These are phyloP conservation scores for Ellobium chinense DNA, from an alignment of 2,888 invertebrate genomes.

Conservation along the genomic window DNA sequence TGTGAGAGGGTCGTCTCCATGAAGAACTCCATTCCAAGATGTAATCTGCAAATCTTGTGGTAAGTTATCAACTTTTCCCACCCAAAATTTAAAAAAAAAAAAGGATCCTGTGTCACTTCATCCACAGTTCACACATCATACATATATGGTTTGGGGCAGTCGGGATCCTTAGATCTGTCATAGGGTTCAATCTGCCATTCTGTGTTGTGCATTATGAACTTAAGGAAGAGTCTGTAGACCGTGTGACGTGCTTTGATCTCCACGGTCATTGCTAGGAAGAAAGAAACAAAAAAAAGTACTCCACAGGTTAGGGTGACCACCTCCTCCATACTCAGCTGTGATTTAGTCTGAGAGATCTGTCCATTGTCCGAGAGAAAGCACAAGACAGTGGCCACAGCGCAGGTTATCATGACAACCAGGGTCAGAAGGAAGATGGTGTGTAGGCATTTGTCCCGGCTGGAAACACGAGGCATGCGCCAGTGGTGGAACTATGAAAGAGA, in stretches of 20 bases:
- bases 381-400: constrained; percentile 81
- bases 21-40: too few species aligned
- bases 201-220: constrained; percentile 79
- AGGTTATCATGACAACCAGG: constrained; percentile 80
- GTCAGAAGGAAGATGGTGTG: constrained; percentile 80
- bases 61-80: too few species aligned
- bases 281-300: constrained; percentile 81
- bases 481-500: constrained; percentile 80
- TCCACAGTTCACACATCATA: constrained; percentile 11
- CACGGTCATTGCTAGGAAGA: constrained; percentile 82
- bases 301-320: constrained; percentile 81
- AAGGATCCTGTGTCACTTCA: too few species aligned
- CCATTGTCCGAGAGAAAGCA: constrained; percentile 80
- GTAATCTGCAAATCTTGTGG: too few species aligned
- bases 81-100: too few species aligned
- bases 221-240: constrained; percentile 79
- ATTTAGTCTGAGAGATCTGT: constrained; percentile 50
- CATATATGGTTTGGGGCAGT: constrained; percentile 30
- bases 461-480: constrained; percentile 80
- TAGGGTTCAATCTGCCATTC: constrained; percentile 80
- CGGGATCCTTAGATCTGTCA: constrained; percentile 63
- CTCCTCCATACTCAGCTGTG: constrained; percentile 80
- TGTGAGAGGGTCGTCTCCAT: too few species aligned
- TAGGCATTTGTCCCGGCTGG: constrained; percentile 80
- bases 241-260: constrained; percentile 81